Percentiles rank a stretch among this genome's conserved stretches.
phyloP scores from a whole-genome alignment of 2,113 vertebrate genomes.

The Tyto alba region DNA sequence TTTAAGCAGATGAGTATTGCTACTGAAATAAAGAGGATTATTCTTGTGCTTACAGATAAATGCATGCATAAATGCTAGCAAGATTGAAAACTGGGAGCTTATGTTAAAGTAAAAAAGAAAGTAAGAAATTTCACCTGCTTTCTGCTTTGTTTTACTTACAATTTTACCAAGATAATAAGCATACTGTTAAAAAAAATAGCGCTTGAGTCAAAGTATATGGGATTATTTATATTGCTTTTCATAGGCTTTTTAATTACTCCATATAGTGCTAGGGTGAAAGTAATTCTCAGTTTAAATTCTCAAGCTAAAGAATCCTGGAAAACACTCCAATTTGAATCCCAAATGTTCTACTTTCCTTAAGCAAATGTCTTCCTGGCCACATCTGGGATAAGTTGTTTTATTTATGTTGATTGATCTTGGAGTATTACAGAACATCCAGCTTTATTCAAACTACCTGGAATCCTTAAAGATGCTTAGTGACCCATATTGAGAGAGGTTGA shows the following conservation, averaged over 20 bases:
- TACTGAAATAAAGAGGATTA: constrained; percentile 22
- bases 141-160: neutral
- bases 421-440: constrained; percentile 39
- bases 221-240: neutral
- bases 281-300: neutral
- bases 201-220: neutral
- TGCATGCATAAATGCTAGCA: neutral
- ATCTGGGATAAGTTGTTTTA: constrained; percentile 52
- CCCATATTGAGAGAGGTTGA: constrained; percentile 27
- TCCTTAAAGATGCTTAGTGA: constrained; percentile 32
- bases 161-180: neutral
- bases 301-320: neutral
- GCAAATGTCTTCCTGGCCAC: constrained; percentile 56
- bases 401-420: constrained; percentile 62
- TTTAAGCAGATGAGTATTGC: constrained; percentile 18
- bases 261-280: neutral
- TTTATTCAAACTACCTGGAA: constrained; percentile 19
- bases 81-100: neutral
- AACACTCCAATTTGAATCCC: neutral
- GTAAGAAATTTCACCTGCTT: neutral
- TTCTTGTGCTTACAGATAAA: neutral
- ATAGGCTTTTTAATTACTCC: neutral
- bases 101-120: neutral
- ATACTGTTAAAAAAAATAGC: neutral
- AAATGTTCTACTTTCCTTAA: neutral